Base-by-base conservation (phyloP, 1,140 invertebrate genomes). In the Eubasilissa regina region DNA sequence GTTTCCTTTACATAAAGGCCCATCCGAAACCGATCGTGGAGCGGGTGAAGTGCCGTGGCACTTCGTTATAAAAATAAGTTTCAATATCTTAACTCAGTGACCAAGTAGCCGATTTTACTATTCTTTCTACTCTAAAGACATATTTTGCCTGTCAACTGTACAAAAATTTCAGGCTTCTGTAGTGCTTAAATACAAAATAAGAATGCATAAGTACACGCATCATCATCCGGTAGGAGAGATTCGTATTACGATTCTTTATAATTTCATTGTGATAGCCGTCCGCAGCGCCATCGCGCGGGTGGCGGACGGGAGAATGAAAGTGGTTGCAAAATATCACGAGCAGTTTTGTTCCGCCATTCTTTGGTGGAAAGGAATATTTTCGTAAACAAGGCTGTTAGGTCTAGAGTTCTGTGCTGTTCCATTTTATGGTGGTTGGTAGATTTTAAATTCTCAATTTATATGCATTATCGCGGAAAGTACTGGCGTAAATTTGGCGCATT, bases 1-100 rank as follows among this genome's bases (percentile, higher is more conserved):
- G 72, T 82, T 82, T 80, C 79, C 81, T 82, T 82, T 80, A 79
- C 81, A 82, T 82, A 75, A 75, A 48, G 70, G 51, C 70, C 53
- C 70, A 74, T 74, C 70, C 70, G 45, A 77, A 66, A 47, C 17
- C 75, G 44, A 45, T 70, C 51, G 45, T 13, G 45, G 66, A 70
- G 17, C 45, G 66, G 15, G 25, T 44, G 62, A 66, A 43, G 44
- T 66, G 68, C 15, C 45, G 21, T 51, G 70, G 70, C 70, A 74
- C 70, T 44, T 56, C 56, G 51, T 55, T 56, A 70, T 48, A 70
- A 70, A 68, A 70, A 51, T 51, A 25, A 15, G 3, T 51, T 19
- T 48, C 47, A 25, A 19, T 10, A 17, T 19, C 45, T 25, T 13
- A n/a, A 48, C 19, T 70, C 47, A 21, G 11, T 21, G 9, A 15